A percentile compares a stretch with the other conserved stretches of the same genome.
Conservation (phyloP, 2,113 vertebrate genomes). For the Entomyzon cyanotis region DNA sequence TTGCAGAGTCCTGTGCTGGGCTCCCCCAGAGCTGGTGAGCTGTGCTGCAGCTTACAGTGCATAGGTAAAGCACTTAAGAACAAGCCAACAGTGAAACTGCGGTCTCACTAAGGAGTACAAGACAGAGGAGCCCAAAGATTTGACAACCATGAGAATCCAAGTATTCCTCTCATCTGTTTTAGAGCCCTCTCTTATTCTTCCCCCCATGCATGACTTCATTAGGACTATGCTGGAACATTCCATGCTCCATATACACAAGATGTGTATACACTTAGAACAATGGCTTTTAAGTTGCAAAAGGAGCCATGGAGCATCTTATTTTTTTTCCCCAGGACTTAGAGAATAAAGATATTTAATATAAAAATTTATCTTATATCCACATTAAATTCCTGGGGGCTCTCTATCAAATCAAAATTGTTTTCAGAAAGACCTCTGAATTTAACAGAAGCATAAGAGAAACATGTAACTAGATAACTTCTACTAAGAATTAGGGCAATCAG, state of each 20-base stretch:
- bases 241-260: neutral
- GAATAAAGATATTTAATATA: neutral
- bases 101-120: neutral
- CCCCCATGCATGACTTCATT: neutral
- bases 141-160: neutral
- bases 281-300: neutral
- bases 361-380: neutral
- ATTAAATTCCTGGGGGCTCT: neutral
- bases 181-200: neutral
- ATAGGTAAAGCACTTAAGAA: neutral
- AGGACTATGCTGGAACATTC: neutral
- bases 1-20: neutral
- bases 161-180: rapidly evolving
- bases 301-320: neutral
- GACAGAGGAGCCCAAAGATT: neutral
- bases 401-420: neutral
- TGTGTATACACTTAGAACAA: neutral
- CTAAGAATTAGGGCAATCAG: neutral
- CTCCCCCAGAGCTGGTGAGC: neutral
- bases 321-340: neutral
- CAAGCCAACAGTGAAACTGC: neutral
- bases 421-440: neutral
- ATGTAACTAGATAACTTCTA: neutral
- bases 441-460: neutral
- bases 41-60: rapidly evolving